phyloP scores from a whole-genome alignment of 1,140 invertebrate species.

The Antheraea mylitta region DNA sequence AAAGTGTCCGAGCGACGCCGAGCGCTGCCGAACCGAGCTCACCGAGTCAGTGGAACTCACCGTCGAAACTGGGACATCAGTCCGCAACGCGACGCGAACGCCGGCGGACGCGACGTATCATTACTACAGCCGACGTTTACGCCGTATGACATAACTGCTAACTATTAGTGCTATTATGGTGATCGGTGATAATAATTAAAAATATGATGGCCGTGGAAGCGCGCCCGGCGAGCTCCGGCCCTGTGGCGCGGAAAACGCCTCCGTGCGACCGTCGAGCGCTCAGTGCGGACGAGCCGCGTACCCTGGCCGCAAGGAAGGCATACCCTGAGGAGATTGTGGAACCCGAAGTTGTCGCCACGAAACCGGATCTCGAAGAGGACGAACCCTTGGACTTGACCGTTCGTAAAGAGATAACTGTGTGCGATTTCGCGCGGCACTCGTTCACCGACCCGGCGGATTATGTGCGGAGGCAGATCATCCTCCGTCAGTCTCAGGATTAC shows the following conservation, averaged over 20 bases:
- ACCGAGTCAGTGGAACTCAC: constrained; percentile 77
- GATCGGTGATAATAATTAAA: constrained; percentile 58
- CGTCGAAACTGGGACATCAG: constrained; percentile 73
- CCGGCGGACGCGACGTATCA: constrained; percentile 59
- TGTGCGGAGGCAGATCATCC: constrained; percentile 67
- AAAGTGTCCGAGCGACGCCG: constrained; percentile 73
- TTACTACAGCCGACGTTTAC: constrained; percentile 49
- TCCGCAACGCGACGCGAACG: constrained; percentile 64
- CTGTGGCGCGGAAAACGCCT: constrained; percentile 43
- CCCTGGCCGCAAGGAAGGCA: constrained; percentile 70
- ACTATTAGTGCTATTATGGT: constrained; percentile 60
- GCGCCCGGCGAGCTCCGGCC: constrained; percentile 60
- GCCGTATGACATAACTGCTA: constrained; percentile 70
- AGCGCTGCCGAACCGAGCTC: constrained; percentile 67
- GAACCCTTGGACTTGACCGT: constrained; percentile 82
- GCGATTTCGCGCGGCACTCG: constrained; percentile 70
- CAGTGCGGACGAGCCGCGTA: constrained; percentile 63
- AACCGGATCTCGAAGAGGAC: constrained; percentile 56
- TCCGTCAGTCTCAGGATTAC: constrained; percentile 80
- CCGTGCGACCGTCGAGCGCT: constrained; percentile 51
- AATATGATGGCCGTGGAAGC: constrained; percentile 70
- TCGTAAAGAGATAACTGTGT: constrained; percentile 69
- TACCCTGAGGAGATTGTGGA: constrained; percentile 73
- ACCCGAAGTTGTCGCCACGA: constrained; percentile 30
- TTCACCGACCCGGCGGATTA: constrained; percentile 70